Percentiles rank a stretch among this genome's conserved stretches.
These are phyloP conservation scores for Theristicus caerulescens DNA, from an alignment of 2,113 vertebrate genomes.

Conservation along the genomic window DNA sequence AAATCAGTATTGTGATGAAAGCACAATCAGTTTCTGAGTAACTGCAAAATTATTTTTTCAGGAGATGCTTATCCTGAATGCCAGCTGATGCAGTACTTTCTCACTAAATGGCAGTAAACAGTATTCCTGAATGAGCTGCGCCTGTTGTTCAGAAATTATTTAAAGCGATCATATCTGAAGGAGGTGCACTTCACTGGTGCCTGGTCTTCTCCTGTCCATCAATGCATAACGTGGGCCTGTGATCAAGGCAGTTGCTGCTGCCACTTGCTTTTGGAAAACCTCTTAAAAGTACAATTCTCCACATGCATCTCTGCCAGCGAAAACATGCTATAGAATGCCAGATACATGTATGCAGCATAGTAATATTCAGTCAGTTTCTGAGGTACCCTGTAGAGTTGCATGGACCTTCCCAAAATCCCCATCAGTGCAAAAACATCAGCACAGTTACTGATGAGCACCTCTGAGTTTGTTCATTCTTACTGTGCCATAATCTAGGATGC, in stretches of 20 bases:
- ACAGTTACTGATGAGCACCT: not conserved
- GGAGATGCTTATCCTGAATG: conserved; percentile 40
- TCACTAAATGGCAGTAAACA: not conserved
- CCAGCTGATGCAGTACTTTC: not conserved
- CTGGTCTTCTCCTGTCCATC: not conserved
- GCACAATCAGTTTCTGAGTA: not conserved
- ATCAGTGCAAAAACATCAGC: not conserved
- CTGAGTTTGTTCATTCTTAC: not conserved
- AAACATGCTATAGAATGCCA: not conserved
- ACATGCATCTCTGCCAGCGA: not conserved
- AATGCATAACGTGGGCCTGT: not conserved
- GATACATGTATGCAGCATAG: not conserved
- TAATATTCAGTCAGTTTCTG: not conserved
- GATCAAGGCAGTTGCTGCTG: not conserved
- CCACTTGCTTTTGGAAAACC: not conserved
- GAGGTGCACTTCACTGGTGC: not conserved
- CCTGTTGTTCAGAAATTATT: not conserved
- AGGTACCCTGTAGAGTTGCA: not conserved
- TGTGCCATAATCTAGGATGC: not conserved
- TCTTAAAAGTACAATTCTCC: not conserved
- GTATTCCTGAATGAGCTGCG: not conserved
- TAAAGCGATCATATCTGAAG: not conserved
- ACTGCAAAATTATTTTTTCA: conserved; percentile 39
- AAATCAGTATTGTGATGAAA: conserved; percentile 7
- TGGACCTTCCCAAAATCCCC: not conserved